Percentiles rank a stretch among this genome's conserved stretches.
These are phyloP conservation scores for Pedetes capensis DNA, from an alignment of 2,113 vertebrate genomes.

Conservation along the genomic window DNA sequence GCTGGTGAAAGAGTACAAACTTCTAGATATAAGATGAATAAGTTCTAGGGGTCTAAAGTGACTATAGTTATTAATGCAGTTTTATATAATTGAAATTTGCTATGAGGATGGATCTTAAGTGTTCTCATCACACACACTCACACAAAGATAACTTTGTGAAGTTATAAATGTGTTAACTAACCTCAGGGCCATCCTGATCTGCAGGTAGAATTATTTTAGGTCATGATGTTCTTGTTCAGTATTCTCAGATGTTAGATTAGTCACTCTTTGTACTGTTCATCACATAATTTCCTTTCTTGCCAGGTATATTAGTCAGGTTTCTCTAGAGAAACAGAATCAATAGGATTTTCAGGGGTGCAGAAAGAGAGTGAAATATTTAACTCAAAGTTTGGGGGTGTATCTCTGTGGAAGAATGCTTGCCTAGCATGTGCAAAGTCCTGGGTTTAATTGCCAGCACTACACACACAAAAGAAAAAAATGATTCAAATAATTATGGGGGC, in stretches of 20 bases:
- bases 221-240: slow-evolving; percentile 39
- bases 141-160: background rate
- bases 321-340: background rate
- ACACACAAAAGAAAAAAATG: too few relatives aligned
- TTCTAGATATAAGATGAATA: background rate
- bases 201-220: background rate
- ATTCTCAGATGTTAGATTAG: slow-evolving; percentile 43
- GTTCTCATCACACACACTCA: background rate
- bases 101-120: background rate
- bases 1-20: background rate
- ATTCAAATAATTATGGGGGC: background rate
- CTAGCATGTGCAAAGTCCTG: too few relatives aligned
- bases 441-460: too few relatives aligned
- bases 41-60: background rate
- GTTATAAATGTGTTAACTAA: background rate
- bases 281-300: background rate
- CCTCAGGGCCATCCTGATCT: background rate
- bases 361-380: too few relatives aligned
- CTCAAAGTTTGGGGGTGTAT: too few relatives aligned
- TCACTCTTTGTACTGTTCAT: background rate
- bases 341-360: too few relatives aligned
- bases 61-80: background rate
- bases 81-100: background rate
- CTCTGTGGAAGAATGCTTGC: too few relatives aligned
- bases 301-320: background rate